Percentiles rank a stretch among this genome's conserved stretches.
These are phyloP conservation scores for Otolemur garnettii DNA, from an alignment of 2,113 vertebrate species.

Conservation along the genomic window DNA sequence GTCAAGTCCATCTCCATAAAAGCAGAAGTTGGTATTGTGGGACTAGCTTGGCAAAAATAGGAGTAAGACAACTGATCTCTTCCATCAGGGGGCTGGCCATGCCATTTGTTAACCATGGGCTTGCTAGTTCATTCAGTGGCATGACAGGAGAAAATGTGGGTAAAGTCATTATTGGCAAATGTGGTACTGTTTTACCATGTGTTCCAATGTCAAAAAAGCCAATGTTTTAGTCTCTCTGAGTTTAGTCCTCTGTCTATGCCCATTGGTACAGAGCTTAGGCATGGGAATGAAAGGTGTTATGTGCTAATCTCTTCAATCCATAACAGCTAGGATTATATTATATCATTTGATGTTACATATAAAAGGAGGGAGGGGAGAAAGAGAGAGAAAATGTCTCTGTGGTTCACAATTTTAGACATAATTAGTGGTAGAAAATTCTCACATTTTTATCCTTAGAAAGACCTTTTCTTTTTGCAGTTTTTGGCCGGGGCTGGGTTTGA, in stretches of 20 bases:
- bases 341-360: conserved; percentile 15
- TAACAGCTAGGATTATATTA: neutral
- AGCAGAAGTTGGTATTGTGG: neutral
- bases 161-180: neutral
- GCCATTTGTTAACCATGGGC: neutral
- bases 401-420: neutral
- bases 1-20: conserved; percentile 2
- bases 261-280: neutral
- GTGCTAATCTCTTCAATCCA: neutral
- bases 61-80: neutral
- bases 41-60: neutral
- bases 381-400: neutral
- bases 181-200: neutral
- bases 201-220: neutral
- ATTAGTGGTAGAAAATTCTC: conserved; percentile 24
- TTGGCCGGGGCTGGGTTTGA: too few species aligned
- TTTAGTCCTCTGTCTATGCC: neutral
- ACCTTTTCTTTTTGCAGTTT: too few species aligned
- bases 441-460: neutral
- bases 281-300: neutral
- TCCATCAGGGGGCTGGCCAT: neutral
- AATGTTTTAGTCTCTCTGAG: neutral
- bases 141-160: neutral
- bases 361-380: neutral
- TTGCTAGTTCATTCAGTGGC: conserved; percentile 7